Conservation (phyloP, 2,113 vertebrate genomes). For the Typhlomys cinereus region DNA sequence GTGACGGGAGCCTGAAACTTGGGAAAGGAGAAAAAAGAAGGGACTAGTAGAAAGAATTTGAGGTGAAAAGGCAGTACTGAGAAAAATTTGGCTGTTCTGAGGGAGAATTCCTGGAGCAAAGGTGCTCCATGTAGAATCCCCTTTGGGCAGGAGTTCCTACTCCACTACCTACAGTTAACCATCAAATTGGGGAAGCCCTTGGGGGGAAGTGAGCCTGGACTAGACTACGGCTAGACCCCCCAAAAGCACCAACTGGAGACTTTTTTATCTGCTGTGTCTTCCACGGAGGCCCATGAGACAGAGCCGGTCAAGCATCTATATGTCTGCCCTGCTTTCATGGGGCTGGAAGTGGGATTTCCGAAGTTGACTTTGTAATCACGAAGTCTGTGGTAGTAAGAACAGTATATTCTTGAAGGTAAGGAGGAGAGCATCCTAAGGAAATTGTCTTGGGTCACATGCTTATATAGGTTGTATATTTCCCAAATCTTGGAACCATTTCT, state of each 20-base stretch:
- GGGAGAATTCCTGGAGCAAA: background rate
- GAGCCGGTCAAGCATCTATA: background rate
- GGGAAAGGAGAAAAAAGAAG: background rate
- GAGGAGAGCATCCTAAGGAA: background rate
- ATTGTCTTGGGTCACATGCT: background rate
- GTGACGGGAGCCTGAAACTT: background rate
- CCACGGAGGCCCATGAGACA: too few species aligned
- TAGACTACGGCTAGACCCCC: background rate
- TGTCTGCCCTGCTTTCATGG: background rate
- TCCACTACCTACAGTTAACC: background rate
- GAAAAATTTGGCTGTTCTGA: background rate
- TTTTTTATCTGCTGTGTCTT: background rate
- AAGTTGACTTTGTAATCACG: background rate
- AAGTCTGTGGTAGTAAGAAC: background rate
- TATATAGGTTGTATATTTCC: background rate
- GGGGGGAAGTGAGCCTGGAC: background rate
- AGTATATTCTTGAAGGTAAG: background rate
- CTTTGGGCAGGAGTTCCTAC: background rate
- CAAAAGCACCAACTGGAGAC: background rate
- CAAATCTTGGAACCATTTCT: background rate
- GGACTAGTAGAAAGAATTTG: slow-evolving; percentile 12
- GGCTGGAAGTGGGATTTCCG: background rate
- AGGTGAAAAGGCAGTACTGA: background rate
- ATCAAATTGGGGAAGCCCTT: background rate
- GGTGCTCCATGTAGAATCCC: background rate